Conservation (phyloP, 92 coral and sea anemone genomes). For the Umimayanthus kanabou region DNA sequence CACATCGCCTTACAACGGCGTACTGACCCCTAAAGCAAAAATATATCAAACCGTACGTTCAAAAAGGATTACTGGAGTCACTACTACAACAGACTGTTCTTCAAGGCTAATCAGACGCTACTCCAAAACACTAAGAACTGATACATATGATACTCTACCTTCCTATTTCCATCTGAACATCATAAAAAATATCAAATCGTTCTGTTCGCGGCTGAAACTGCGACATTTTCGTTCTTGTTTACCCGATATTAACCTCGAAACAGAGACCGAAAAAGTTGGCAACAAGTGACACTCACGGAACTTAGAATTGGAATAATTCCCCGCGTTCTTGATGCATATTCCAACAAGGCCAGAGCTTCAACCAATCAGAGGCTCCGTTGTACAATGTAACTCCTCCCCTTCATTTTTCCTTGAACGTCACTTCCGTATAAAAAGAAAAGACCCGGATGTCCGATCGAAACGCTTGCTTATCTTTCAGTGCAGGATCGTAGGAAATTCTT, state of each 20-base stretch:
- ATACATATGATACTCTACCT: constrained; percentile 54
- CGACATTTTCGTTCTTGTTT: constrained; percentile 47
- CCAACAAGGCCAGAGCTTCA: neutral
- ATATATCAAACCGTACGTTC: neutral
- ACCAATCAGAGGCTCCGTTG: constrained; percentile 11
- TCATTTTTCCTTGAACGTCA: constrained; percentile 12
- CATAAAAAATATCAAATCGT: constrained; percentile 77
- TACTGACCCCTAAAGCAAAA: constrained; percentile 73
- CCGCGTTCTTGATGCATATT: constrained; percentile 57
- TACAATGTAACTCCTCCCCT: constrained; percentile 38
- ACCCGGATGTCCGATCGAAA: neutral
- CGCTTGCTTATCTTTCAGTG: neutral
- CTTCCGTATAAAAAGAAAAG: constrained; percentile 23
- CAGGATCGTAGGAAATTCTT: neutral
- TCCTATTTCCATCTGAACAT: constrained; percentile 81
- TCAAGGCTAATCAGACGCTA: neutral
- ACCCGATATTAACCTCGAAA: constrained; percentile 1
- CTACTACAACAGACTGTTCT: neutral
- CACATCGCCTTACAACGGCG: constrained; percentile 79
- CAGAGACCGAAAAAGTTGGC: neutral
- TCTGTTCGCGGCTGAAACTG: constrained; percentile 63
- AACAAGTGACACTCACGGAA: constrained; percentile 28
- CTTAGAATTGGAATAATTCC: constrained; percentile 33
- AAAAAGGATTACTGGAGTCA: constrained; percentile 1
- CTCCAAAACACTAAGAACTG: neutral